Evolutionary conservation across 2,113 vertebrate genomes (phyloP), one percentile per base, ranked within the genome.

Genomic region (Hypomesus transpacificus): DNA sequence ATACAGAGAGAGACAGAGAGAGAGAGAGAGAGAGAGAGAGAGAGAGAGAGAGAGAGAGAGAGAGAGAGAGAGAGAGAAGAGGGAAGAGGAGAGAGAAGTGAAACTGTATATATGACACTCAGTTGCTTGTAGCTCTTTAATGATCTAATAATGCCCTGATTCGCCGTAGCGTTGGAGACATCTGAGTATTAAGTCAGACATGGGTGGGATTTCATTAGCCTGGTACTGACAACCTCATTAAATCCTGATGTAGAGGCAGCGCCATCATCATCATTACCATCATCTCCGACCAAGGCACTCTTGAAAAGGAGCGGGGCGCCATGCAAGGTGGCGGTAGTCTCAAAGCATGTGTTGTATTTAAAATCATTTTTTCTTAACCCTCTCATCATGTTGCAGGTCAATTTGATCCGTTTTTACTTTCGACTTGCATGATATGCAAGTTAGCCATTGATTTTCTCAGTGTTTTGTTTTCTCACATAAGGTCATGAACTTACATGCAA

Each of bases 201-300:
- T 22, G n/a, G 24, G 21, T 18, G 22, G 18, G 65, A 66, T 53
- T 66, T 66, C 65, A 66, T 66, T 66, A 66, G 50, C 21, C 65
- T 9, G 50, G 14, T 21, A 66, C 65, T 66, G 65, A 52, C 46
- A 24, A 53, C 50, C 14, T 3, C 39, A 46, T 52, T 66, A 52
- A 53, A 34, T n/a, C 17, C 62, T 20, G 62, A 31, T 18, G 59
- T 20, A 64, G 31, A 8, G 62, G 18, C 34, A 34, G 17, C 31
- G 16, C 34, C 4, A 64, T 46, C 62, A 64, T n/a, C 62, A 20
- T n/a, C 62, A 20, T 64, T 4, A 34, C 16, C 62, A 64, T 34
- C 34, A 14, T 18, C 9, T 34, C 18, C 6, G 18, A 28, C 22
- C 24, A 61, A 16, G 26, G 14, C 59, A 14, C 8, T 24, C 24